Percentiles rank a stretch among this genome's conserved stretches.
Conservation (phyloP, 2,113 vertebrate species). For the Pogona vitticeps region DNA sequence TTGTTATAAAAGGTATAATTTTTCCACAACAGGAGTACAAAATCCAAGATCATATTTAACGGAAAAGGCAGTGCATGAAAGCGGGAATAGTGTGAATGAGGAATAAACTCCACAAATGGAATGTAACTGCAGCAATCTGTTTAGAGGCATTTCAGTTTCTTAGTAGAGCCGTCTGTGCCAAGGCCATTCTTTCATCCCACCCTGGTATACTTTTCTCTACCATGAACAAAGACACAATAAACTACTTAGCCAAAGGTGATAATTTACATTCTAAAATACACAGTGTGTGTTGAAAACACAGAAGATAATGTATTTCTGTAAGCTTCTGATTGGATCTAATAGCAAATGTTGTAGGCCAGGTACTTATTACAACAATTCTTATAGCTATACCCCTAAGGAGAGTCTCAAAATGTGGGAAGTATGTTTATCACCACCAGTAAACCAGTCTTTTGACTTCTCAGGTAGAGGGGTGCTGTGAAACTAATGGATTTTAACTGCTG, state of each 20-base stretch:
- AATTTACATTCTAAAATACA: constrained; percentile 9
- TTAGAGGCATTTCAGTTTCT: background rate
- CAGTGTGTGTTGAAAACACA: background rate
- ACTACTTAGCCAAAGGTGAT: background rate
- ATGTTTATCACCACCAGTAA: too few relatives aligned
- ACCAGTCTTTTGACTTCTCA: too few relatives aligned
- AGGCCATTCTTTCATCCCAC: background rate
- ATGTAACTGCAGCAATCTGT: constrained; percentile 5
- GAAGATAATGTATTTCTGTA: background rate
- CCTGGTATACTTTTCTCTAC: constrained; percentile 10
- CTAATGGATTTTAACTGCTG: too few relatives aligned
- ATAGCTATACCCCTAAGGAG: too few relatives aligned
- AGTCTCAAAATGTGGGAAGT: too few relatives aligned
- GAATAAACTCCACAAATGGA: constrained; percentile 9
- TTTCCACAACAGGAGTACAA: constrained; percentile 34
- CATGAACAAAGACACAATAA: background rate
- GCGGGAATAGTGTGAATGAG: background rate
- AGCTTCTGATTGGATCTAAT: background rate
- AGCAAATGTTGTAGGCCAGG: too few relatives aligned
- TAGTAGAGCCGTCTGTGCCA: constrained; percentile 14
- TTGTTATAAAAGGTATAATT: constrained; percentile 17
- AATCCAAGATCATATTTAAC: constrained; percentile 30
- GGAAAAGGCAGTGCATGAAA: constrained; percentile 27
- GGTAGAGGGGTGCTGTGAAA: too few relatives aligned
- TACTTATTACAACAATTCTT: too few relatives aligned